A percentile compares a stretch with the other conserved stretches of the same genome.
Conservation (phyloP, 1,140 invertebrate species). For the Camponotus floridanus region DNA sequence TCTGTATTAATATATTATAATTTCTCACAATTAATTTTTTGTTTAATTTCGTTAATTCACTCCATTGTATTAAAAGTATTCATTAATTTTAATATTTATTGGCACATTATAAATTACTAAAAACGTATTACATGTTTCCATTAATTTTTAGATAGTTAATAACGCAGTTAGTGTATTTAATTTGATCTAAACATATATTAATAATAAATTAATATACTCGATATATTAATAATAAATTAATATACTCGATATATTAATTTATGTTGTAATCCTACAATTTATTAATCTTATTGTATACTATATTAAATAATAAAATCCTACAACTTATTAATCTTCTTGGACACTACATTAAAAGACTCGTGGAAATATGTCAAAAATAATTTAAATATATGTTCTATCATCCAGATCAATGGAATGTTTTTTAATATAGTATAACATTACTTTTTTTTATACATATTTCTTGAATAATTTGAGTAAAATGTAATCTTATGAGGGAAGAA, state of each 20-base stretch:
- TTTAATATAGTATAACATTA: slow-evolving; percentile 33
- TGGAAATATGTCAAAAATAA: slow-evolving; percentile 13
- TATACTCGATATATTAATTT: slow-evolving; percentile 18
- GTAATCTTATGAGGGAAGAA: slow-evolving; percentile 34
- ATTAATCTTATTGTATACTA: not conserved
- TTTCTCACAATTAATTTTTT: slow-evolving; percentile 38
- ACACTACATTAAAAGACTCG: slow-evolving; percentile 22
- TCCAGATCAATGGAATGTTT: slow-evolving; percentile 18
- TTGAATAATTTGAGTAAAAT: slow-evolving; percentile 27
- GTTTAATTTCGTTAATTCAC: not conserved
- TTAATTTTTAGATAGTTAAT: slow-evolving; percentile 44
- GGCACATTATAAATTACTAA: slow-evolving; percentile 42
- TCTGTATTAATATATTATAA: slow-evolving; percentile 17
- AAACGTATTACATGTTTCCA: slow-evolving; percentile 10
- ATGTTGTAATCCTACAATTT: not conserved
- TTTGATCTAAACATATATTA: not conserved
- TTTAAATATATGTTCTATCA: slow-evolving; percentile 20
- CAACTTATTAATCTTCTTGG: slow-evolving; percentile 3
- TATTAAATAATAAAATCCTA: not conserved
- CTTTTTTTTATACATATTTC: not conserved
- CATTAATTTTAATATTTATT: slow-evolving; percentile 27
- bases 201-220: slow-evolving; percentile 26
- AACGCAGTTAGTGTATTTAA: not conserved
- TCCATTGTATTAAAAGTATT: slow-evolving; percentile 32
- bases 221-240: slow-evolving; percentile 35